Evolutionary conservation across 2,888 invertebrate species (phyloP), one percentile per base, ranked within the genome.

Genomic region (Chromoteleia sp.): DNA sequence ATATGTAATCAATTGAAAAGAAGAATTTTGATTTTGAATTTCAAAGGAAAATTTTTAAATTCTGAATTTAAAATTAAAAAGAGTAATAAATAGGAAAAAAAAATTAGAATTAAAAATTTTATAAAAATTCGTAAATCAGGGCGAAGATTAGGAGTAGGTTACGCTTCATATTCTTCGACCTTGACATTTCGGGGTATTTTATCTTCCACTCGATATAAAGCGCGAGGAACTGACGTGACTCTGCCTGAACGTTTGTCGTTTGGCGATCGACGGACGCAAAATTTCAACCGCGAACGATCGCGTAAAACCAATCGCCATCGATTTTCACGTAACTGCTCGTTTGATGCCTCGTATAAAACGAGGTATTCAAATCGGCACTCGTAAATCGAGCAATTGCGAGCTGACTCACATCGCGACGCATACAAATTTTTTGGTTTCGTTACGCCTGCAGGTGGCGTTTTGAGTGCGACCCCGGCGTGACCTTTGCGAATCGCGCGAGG

Each of bases 181-280:
- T 73, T 73, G 73, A 73, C 73, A 73, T 73, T 73, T 73, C 43
- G 21, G 54, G 54, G 41, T 19, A 54, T 73, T 73, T 73, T 73
- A 73, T 63, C 73, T 73, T 43, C 25, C 4, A 8, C 10, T 12
- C 19, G 29, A 54, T 63, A 73, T 30, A 45, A 14, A 48, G 29
- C 43, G 33, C 39, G 14, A 21, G 10, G 15, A 14, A 14, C 17
- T 43, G 25, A 36, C 58, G 59, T 50, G 58, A 70, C 30, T 58
- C 10, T 61, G 58, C 29, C 45, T 56, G 36, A 45, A 58, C 12
- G 70, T 48, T 59, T 10, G 30, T 36, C 48, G 30, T 68, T 68
- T 2, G 25, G 6, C 39, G 39, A 54, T 54, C n/a, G 39, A 21
- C 36, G 21, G 8, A 52, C 52, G 30, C 12, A 19, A 33, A 52